Percentiles rank a stretch among this genome's conserved stretches.
These are phyloP conservation scores for Leuciscus idus DNA, from an alignment of 2,113 vertebrate genomes.

Conservation along the genomic window DNA sequence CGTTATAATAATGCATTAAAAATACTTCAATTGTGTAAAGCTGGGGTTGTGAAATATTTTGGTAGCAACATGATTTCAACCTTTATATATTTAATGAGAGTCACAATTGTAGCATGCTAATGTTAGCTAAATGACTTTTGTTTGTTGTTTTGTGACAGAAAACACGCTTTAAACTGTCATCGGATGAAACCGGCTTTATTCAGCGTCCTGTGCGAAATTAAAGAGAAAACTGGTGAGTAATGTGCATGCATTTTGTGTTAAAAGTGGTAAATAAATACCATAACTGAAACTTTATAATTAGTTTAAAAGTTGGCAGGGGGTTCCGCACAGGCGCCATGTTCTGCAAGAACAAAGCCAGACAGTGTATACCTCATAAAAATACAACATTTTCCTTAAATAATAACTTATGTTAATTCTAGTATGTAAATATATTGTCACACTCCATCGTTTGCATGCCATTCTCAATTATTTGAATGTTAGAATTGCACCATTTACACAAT, in stretches of 20 bases:
- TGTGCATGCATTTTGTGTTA: background rate
- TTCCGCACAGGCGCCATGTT: conserved; percentile 24
- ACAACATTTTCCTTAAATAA: background rate
- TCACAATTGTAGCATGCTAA: background rate
- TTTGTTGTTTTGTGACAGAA: conserved; percentile 68
- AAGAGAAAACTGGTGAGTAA: conserved; percentile 80
- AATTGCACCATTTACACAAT: background rate
- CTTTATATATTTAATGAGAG: background rate
- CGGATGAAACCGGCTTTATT: conserved; percentile 84
- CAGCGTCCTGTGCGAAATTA: conserved; percentile 83
- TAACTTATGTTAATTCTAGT: background rate
- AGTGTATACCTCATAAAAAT: background rate
- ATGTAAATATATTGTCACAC: background rate
- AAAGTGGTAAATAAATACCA: background rate
- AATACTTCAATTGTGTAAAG: background rate
- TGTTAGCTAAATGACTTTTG: conserved; percentile 26
- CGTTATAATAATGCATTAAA: background rate
- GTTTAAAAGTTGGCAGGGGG: conserved; percentile 21
- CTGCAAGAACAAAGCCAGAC: conserved; percentile 26
- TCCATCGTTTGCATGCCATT: background rate
- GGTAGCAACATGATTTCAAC: background rate
- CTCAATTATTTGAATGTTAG: background rate
- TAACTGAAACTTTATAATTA: conserved; percentile 36
- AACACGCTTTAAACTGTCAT: conserved; percentile 83
- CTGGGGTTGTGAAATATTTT: background rate